Evolutionary conservation across 2,888 invertebrate genomes (phyloP), one percentile per base, ranked within the genome.

Genomic region (Drosophila meridiana): DNA sequence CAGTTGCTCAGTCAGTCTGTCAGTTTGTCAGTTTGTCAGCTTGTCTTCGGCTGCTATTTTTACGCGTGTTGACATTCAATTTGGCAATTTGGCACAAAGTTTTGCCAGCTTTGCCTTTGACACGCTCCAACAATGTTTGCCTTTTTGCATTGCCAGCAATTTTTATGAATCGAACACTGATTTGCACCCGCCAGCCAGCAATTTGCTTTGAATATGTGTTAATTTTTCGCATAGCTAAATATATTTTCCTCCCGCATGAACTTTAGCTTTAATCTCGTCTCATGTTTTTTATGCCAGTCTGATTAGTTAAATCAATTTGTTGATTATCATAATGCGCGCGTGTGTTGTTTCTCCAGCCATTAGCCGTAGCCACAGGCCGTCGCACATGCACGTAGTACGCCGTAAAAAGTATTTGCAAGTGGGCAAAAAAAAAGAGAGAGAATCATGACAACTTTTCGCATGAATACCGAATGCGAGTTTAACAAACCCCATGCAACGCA

Each of bases 61-160:
- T 87, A 88, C 90, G 89, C 90, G 83, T 88, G 89, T 88, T 89
- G 89, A 87, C 87, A 90, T 87, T 90, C 87, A 90, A 89, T 89
- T 88, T 88, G 90, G 75, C 87, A 87, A 87, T 85, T 87, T 85
- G 80, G 78, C 80, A 80, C 61, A 86, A 85, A 85, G 78, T 89
- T 89, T 87, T 74, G 70, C 71, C 69, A 69, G 83, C 76, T 65
- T 74, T 80, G 69, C 68, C 86, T 78, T 68, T 86, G 81, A 66
- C 73, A 73, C 78, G 81, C 73, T 72, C 59, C 68, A 71, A 67
- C 76, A 80, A 80, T 74, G 72, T 69, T 74, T 82, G 68, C 80
- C 76, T 78, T 82, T 81, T 62, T 76, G 70, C 76, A 73, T 58
- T 63, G 73, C 76, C 77, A 75, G 85, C 85, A 69, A 84, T 80